These are phyloP conservation scores for Tuta absoluta DNA, from an alignment of 2,888 invertebrate species.

Conservation along the genomic window DNA sequence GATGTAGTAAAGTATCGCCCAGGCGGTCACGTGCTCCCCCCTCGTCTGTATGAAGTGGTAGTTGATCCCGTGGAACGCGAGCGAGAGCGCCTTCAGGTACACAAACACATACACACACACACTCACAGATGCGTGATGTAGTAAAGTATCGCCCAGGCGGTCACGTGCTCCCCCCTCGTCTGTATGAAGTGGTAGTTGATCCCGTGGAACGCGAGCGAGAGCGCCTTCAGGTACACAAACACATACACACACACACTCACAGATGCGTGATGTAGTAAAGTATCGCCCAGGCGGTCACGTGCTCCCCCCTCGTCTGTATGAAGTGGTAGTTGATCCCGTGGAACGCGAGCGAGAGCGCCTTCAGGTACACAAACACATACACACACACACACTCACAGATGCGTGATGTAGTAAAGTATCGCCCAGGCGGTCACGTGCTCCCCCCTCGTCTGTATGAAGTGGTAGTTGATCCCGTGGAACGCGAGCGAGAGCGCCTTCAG, in stretches of 20 bases:
- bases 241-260: too few species aligned
- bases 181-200: slow-evolving; percentile 97
- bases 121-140: slow-evolving; percentile 98
- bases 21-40: slow-evolving; percentile 97
- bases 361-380: too few species aligned
- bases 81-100: slow-evolving; percentile 94
- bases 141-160: slow-evolving; percentile 98
- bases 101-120: too few species aligned
- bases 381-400: slow-evolving; percentile 96
- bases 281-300: slow-evolving; percentile 98
- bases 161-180: slow-evolving; percentile 94
- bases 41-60: slow-evolving; percentile 96
- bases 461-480: slow-evolving; percentile 97
- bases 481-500: slow-evolving; percentile 95
- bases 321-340: slow-evolving; percentile 97
- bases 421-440: slow-evolving; percentile 99
- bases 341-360: slow-evolving; percentile 95
- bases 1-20: slow-evolving; percentile 98
- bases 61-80: slow-evolving; percentile 97
- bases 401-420: slow-evolving; percentile 97
- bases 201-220: slow-evolving; percentile 96
- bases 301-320: slow-evolving; percentile 94
- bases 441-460: slow-evolving; percentile 95
- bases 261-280: slow-evolving; percentile 98
- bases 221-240: too few species aligned